Conservation (phyloP, 2,797 vertebrate genomes). For the Cebuella pygmaea region DNA sequence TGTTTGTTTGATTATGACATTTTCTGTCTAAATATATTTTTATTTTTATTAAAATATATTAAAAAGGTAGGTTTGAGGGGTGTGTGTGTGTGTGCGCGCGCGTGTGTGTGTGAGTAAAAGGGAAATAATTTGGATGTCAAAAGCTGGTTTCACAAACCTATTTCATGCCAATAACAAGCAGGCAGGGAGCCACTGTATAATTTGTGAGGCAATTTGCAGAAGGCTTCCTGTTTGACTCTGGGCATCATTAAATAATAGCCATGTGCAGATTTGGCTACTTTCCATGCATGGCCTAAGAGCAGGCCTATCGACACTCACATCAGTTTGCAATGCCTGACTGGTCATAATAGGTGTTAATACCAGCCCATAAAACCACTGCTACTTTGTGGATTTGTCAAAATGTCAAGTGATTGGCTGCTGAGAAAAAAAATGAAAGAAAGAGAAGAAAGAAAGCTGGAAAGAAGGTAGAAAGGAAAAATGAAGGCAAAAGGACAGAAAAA, state of each 20-base stretch:
- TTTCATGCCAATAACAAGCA: slow-evolving; percentile 32
- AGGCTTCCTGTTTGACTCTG: slow-evolving; percentile 53
- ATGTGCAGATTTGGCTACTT: slow-evolving; percentile 58
- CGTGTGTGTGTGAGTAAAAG: not conserved
- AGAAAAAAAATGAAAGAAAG: not conserved
- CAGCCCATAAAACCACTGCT: slow-evolving; percentile 55
- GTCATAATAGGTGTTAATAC: slow-evolving; percentile 55
- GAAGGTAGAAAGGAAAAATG: too few species aligned
- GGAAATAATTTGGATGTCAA: slow-evolving; percentile 30
- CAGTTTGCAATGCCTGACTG: slow-evolving; percentile 43
- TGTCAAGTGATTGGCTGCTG: slow-evolving; percentile 34
- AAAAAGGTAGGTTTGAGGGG: not conserved
- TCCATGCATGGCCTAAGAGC: slow-evolving; percentile 33
- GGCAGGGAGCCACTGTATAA: slow-evolving; percentile 24
- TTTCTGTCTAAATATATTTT: not conserved
- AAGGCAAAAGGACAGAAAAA: not conserved
- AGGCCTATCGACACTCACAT: slow-evolving; percentile 48
- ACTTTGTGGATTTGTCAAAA: slow-evolving; percentile 59
- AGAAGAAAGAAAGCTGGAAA: not conserved
- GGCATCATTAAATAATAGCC: slow-evolving; percentile 68
- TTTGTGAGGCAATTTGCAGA: slow-evolving; percentile 61
- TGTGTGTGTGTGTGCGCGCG: not conserved
- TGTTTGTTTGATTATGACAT: slow-evolving; percentile 9
- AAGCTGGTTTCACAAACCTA: slow-evolving; percentile 41
- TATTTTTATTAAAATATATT: not conserved